phyloP scores from a whole-genome alignment of 2,113 vertebrate genomes.

The Callaeas wilsoni region DNA sequence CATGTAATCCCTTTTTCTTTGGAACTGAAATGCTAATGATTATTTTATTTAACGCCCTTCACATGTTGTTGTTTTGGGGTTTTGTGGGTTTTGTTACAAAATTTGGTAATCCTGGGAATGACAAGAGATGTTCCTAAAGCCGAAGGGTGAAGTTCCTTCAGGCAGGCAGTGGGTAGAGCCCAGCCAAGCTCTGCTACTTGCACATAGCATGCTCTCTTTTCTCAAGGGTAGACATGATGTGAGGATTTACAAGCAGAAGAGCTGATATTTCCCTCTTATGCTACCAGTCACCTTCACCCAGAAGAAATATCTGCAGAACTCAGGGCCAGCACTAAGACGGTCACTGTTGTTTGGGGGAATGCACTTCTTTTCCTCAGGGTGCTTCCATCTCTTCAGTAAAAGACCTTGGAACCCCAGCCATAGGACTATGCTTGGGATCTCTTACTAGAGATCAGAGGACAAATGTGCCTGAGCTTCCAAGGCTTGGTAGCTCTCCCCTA shows the following conservation, averaged over 20 bases:
- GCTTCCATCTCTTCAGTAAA: neutral
- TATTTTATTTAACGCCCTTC: neutral
- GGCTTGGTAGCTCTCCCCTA: neutral
- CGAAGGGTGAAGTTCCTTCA: neutral
- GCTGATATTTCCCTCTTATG: neutral
- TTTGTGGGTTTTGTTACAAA: neutral
- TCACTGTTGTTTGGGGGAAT: neutral
- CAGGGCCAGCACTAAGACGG: neutral
- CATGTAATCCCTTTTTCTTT: neutral
- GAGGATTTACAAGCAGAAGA: neutral
- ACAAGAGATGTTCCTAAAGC: neutral
- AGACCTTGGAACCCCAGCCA: neutral
- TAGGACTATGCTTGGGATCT: neutral
- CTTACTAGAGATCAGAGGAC: neutral
- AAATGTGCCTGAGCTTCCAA: neutral
- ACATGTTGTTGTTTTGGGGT: neutral
- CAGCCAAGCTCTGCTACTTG: neutral
- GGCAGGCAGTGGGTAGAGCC: neutral
- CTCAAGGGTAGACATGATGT: neutral
- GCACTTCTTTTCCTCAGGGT: neutral
- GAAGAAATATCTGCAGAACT: neutral
- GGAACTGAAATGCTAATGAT: neutral
- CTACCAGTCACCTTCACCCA: neutral
- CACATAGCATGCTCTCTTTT: neutral
- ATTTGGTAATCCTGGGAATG: neutral